A percentile compares a stretch with the other conserved stretches of the same genome.
phyloP scores from a whole-genome alignment of 2,888 invertebrate genomes.

The Cepaea hortensis region DNA sequence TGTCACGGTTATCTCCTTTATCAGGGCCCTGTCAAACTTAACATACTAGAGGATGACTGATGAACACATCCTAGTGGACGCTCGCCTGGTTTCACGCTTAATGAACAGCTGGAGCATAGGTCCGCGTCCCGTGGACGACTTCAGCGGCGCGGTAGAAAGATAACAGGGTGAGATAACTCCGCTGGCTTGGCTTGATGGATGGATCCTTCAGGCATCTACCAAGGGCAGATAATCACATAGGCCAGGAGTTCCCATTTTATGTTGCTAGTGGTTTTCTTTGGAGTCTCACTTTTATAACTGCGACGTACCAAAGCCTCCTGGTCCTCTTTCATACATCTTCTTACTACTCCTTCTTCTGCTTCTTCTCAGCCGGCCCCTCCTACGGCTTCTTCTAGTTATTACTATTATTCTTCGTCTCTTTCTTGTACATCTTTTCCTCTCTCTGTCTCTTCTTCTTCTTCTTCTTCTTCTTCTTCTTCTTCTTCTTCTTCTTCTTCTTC shows the following conservation, averaged over 20 bases:
- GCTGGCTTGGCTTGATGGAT: neutral
- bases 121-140: neutral
- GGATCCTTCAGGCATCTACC: neutral
- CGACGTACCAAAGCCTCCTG: neutral
- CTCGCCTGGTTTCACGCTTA: conserved; percentile 7
- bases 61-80: neutral
- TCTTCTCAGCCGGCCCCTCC: neutral
- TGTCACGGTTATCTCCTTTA: neutral
- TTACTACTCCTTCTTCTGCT: neutral
- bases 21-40: neutral
- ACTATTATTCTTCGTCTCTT: neutral
- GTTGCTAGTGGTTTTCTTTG: neutral
- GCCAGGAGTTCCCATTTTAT: no score
- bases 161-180: neutral
- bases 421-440: neutral
- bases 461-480: neutral
- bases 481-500: neutral
- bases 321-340: neutral
- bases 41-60: conserved; percentile 10
- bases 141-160: neutral
- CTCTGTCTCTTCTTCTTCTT: neutral
- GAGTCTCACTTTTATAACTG: neutral
- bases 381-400: neutral
- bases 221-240: neutral
- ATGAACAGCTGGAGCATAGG: conserved; percentile 5